Conservation (phyloP, 2,888 invertebrate genomes). For the Metellina segmentata region DNA sequence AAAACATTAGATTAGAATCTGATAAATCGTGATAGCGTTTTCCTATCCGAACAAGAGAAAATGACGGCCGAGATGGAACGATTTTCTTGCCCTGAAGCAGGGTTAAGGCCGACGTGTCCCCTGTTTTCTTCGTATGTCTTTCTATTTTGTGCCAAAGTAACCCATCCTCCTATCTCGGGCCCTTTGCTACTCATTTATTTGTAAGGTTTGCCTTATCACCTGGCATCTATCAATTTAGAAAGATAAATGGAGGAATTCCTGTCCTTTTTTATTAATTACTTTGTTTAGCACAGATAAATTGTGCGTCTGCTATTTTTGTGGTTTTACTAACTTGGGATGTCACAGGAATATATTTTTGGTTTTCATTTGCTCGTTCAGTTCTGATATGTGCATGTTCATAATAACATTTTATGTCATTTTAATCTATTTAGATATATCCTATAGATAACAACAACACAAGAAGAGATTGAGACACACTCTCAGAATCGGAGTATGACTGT, state of each 20-base stretch:
- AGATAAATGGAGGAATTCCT: constrained; percentile 32
- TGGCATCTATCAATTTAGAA: constrained; percentile 49
- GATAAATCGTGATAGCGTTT: constrained; percentile 61
- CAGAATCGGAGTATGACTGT: too few species aligned
- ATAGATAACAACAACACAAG: too few species aligned
- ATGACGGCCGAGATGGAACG: constrained; percentile 54
- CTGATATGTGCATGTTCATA: too few species aligned
- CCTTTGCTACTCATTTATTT: constrained; percentile 55
- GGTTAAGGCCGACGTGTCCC: constrained; percentile 37
- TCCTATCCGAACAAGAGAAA: constrained; percentile 44
- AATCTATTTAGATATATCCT: too few species aligned
- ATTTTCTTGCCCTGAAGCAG: constrained; percentile 53
- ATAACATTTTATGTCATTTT: too few species aligned
- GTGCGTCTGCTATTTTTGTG: not conserved
- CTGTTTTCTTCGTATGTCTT: constrained; percentile 42
- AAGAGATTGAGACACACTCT: too few species aligned
- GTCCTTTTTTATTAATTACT: not conserved
- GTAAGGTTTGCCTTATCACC: constrained; percentile 31
- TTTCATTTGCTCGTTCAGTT: not conserved
- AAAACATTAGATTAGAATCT: constrained; percentile 70
- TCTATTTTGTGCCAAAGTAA: constrained; percentile 26
- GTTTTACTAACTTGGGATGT: not conserved
- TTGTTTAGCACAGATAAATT: not conserved
- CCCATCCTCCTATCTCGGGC: constrained; percentile 24
- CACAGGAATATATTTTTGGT: not conserved